These are phyloP conservation scores for Mesocentrotus franciscanus DNA, from an alignment of 53 echinoderm and acorn worm species.

Conservation along the genomic window DNA sequence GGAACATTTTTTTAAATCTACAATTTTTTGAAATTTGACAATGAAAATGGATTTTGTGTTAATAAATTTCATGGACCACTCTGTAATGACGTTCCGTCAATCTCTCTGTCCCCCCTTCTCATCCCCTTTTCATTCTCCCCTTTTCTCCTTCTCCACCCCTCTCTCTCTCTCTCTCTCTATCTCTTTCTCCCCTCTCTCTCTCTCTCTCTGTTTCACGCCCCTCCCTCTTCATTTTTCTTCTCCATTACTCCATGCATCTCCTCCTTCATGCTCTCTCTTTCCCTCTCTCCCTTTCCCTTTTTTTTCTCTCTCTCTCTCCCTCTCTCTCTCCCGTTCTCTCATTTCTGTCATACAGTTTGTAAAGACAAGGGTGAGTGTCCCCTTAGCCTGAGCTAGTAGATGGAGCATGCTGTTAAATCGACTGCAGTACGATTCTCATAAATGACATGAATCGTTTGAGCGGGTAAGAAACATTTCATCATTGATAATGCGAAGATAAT, in stretches of 20 bases:
- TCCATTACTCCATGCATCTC: no score
- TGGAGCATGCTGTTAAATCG: slow-evolving; percentile 40
- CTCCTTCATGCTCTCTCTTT: neutral
- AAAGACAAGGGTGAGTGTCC: slow-evolving; percentile 3
- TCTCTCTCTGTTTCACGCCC: neutral
- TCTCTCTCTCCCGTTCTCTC: neutral
- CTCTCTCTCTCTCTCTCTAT: neutral
- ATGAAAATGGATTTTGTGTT: no score
- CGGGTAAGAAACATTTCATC: slow-evolving; percentile 51
- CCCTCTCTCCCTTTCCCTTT: neutral
- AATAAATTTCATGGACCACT: no score
- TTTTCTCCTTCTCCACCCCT: neutral
- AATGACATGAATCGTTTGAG: slow-evolving; percentile 48
- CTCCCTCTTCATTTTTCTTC: no score
- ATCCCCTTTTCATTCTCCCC: neutral
- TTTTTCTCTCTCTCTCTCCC: neutral
- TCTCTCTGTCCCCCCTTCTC: no score
- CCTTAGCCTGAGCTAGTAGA: neutral
- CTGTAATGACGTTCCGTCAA: no score
- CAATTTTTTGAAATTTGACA: no score
- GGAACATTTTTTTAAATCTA: no score
- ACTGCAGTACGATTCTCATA: slow-evolving; percentile 36
- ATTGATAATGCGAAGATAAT: slow-evolving; percentile 52
- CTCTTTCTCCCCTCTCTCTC: neutral
- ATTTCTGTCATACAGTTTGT: neutral